Base-by-base conservation (phyloP, 1,140 invertebrate genomes). In the Pristionchus pacificus region DNA sequence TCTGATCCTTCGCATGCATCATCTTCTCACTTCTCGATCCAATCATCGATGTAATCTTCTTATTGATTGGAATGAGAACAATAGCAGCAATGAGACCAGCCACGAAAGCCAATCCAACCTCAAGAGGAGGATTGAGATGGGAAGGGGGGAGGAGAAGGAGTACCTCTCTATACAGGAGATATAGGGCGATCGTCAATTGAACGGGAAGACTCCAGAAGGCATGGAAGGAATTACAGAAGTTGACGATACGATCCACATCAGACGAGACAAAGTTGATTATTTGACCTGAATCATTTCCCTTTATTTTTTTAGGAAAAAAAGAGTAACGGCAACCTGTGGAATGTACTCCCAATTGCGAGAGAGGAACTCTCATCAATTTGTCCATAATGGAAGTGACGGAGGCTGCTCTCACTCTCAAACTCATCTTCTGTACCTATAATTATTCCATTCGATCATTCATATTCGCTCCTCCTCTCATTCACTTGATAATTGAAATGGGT, bases 231-330 rank as follows among this genome's bases (percentile, higher is more conserved):
- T 91, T 90, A 86, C 92, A 95, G 55, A 94, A 92, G 85, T 97
- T 97, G 0, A 95, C 90, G 75, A 98, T 92, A 77, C 95, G 88
- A 80, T 96, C 93, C 0, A 91, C 91, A 84, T 98, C 96, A 0
- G 92, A 95, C 32, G 92, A 96, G 90, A 98, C 95, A 77, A 94
- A 93, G 86, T 98, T 98, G 0, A 96, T 89, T 30, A 98, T 69
- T 64, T 82, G 70, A 33, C 80, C 80, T 30, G 78, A 71, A 2
- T 74, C n/a, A n/a, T n/a, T n/a, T n/a, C n/a, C n/a, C n/a, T n/a
- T n/a, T n/a, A n/a, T n/a, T n/a, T n/a, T n/a, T n/a, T n/a, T n/a
- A n/a, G n/a, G n/a, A n/a, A n/a, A n/a, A n/a, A n/a, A n/a, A n/a
- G n/a, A n/a, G n/a, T n/a, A n/a, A n/a, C n/a, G n/a, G n/a, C n/a